Evolutionary conservation across 2,113 vertebrate species (phyloP), one percentile per base, ranked within the genome.

Genomic region (Nibea coibor): DNA sequence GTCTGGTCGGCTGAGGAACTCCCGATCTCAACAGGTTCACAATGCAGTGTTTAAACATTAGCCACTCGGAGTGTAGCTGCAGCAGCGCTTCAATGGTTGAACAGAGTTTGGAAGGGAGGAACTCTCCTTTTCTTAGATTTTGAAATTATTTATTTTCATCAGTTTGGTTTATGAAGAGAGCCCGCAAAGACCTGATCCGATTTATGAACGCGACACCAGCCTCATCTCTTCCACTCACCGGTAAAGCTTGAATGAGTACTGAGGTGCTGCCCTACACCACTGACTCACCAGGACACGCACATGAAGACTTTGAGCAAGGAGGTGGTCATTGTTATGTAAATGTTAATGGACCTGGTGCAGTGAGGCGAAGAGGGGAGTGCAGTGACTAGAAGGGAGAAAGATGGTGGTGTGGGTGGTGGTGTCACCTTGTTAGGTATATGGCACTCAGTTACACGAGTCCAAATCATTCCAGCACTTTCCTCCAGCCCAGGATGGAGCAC

Each of bases 261-360:
- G 24, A 2, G 5, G 42, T 71, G 47, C 62, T 68, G 47, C 66
- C 47, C 57, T 14, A 8, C 24, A 20, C 16, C 15, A 26, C 62
- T 26, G 5, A 61, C 56, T 22, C 20, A 22, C 47, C 39, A 31
- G 3, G 3, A 48, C 15, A 53, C 56, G 50, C 59, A n/a, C 53
- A 54, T 14, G 22, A 53, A 67, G 28, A 74, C 56, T 79, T 82
- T 75, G 57, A 89, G 61, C 51, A 80, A 77, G 65, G 79, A 85
- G 64, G 61, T 85, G 92, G 88, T 90, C 89, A 92, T 94, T 94
- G 92, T 93, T 85, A 94, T 94, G 93, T 90, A 90, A 93, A 94
- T 94, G 90, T 91, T 94, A 89, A 91, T 90, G 88, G 88, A 90
- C 76, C 78, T 65, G 79, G 81, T 82, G 89, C 84, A 88, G 78